A percentile compares a stretch with the other conserved stretches of the same genome.
Conservation (phyloP, 2,113 vertebrate species). For the Cheilinus undulatus region DNA sequence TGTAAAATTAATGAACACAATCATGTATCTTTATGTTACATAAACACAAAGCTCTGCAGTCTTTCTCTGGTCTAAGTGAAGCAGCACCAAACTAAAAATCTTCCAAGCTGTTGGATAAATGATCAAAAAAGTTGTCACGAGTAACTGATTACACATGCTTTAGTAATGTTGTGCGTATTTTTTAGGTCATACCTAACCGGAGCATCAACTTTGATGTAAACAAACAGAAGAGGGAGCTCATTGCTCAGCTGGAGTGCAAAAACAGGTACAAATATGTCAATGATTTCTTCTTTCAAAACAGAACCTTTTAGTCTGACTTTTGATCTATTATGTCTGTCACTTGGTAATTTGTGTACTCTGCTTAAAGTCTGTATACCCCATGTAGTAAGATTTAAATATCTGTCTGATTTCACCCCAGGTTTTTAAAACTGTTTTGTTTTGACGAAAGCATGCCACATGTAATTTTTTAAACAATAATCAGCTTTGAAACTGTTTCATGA, state of each 20-base stretch:
- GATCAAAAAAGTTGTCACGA: background rate
- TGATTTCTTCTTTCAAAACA: background rate
- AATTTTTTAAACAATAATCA: no score
- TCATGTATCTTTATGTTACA: background rate
- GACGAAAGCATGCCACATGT: no score
- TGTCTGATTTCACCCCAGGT: no score
- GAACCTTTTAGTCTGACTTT: background rate
- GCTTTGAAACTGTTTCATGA: no score
- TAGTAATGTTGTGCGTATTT: slow-evolving; percentile 5
- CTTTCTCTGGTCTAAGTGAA: background rate
- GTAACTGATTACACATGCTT: background rate
- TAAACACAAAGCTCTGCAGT: background rate
- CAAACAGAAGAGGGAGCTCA: slow-evolving; percentile 94
- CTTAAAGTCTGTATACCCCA: no score
- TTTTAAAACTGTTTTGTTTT: no score
- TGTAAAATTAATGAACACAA: background rate
- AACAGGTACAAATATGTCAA: slow-evolving; percentile 87
- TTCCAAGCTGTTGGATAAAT: slow-evolving; percentile 3
- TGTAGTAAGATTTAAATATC: no score
- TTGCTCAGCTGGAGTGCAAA: slow-evolving; percentile 94
- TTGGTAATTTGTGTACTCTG: no score
- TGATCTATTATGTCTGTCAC: background rate
- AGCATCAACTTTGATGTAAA: slow-evolving; percentile 93
- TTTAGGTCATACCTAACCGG: slow-evolving; percentile 87
- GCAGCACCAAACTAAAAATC: background rate